These are phyloP conservation scores for Tolmerus cingulatus DNA, from an alignment of 2,888 invertebrate genomes.

Conservation along the genomic window DNA sequence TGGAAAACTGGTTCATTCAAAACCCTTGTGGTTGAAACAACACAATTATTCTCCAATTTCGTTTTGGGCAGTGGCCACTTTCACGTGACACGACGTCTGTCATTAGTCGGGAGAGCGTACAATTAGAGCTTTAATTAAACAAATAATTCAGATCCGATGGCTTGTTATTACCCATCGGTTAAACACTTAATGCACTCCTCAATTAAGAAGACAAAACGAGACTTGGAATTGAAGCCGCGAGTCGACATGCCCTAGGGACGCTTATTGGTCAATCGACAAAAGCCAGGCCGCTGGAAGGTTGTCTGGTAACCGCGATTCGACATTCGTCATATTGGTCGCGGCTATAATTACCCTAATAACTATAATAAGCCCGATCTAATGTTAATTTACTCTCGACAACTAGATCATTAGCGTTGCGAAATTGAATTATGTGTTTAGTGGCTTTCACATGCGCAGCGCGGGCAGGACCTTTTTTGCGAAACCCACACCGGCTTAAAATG, in stretches of 20 bases:
- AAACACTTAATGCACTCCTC: not conserved
- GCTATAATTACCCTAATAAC: conserved; percentile 35
- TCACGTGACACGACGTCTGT: not conserved
- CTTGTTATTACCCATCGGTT: not conserved
- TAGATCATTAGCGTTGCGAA: conserved; percentile 38
- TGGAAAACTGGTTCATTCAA: not conserved
- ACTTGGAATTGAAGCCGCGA: not conserved
- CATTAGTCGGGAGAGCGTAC: not conserved
- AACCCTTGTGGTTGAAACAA: not conserved
- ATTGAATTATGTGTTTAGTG: conserved; percentile 31
- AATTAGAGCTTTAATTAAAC: conserved; percentile 3
- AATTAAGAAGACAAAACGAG: conserved; percentile 7
- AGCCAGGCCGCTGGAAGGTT: not conserved
- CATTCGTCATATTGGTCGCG: conserved; percentile 20
- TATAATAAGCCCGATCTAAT: conserved; percentile 20
- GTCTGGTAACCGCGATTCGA: not conserved
- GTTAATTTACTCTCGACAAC: conserved; percentile 30
- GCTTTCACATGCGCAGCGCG: not conserved
- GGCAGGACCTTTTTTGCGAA: conserved; percentile 1
- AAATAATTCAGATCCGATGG: not conserved
- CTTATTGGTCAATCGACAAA: conserved; percentile 13
- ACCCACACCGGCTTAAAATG: not conserved
- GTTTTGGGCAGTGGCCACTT: conserved; percentile 3
- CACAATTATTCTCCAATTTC: not conserved
- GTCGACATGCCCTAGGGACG: not conserved